phyloP scores from a whole-genome alignment of 2,888 invertebrate species.

The Lobophora halterata region DNA sequence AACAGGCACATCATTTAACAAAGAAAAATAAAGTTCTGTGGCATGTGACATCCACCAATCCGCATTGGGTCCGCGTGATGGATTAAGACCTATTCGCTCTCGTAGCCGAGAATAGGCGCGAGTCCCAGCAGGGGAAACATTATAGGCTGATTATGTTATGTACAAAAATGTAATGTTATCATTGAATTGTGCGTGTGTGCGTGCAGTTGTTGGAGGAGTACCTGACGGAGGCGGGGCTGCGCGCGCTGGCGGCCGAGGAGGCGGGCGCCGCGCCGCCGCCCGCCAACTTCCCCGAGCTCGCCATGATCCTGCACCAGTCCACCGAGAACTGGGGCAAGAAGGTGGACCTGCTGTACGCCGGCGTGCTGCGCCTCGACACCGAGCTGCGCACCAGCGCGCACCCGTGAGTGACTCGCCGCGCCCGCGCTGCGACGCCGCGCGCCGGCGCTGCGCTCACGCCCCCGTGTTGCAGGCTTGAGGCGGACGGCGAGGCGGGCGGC shows the following conservation, averaged over 20 bases:
- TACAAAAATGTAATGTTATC: not conserved
- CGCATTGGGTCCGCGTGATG: too few relatives aligned
- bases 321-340: slow-evolving; percentile 86
- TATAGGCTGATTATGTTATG: too few relatives aligned
- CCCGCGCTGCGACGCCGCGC: slow-evolving; percentile 4
- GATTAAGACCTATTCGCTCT: too few relatives aligned
- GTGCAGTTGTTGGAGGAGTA: slow-evolving; percentile 79
- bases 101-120: too few relatives aligned
- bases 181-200: slow-evolving; percentile 13
- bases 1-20: too few relatives aligned
- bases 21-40: too few relatives aligned
- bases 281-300: slow-evolving; percentile 84
- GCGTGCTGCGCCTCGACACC: too few relatives aligned
- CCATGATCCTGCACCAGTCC: slow-evolving; percentile 88
- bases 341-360: slow-evolving; percentile 82
- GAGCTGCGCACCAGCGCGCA: too few relatives aligned
- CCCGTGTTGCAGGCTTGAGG: slow-evolving; percentile 10
- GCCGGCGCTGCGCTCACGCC: slow-evolving; percentile 24
- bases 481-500: slow-evolving; percentile 14
- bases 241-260: slow-evolving; percentile 48
- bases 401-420: slow-evolving; percentile 25
- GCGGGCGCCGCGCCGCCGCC: slow-evolving; percentile 10
- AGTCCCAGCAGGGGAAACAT: too few relatives aligned
- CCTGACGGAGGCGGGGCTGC: slow-evolving; percentile 75
- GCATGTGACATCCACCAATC: too few relatives aligned